Percentiles rank a stretch among this genome's conserved stretches.
These are phyloP conservation scores for Marisa cornuarietis DNA, from an alignment of 1,140 invertebrate species.

Conservation along the genomic window DNA sequence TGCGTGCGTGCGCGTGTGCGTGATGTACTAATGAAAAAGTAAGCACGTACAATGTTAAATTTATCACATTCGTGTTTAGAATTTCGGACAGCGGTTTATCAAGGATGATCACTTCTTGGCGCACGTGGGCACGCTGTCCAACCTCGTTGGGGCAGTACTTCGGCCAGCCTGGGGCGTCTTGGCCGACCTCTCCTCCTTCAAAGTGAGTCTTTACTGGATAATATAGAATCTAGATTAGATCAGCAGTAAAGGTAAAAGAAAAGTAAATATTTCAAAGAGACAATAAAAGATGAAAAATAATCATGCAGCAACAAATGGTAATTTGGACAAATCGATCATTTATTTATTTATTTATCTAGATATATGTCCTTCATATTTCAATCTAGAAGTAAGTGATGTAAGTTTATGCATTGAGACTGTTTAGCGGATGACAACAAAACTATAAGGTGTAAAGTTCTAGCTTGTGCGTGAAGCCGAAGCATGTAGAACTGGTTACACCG, in stretches of 20 bases:
- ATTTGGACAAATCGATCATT: neutral
- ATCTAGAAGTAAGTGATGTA: neutral
- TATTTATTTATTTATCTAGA: neutral
- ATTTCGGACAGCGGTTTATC: neutral
- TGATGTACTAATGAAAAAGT: too few species aligned
- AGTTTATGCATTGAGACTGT: neutral
- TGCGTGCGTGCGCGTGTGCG: too few species aligned
- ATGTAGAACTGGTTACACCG: too few species aligned
- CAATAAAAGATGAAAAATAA: neutral
- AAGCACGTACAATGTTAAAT: too few species aligned
- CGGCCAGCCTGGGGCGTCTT: neutral
- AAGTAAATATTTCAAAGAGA: neutral
- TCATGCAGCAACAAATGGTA: too few species aligned
- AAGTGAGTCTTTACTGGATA: neutral
- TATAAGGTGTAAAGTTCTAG: too few species aligned
- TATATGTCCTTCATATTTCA: neutral
- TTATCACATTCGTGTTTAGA: neutral
- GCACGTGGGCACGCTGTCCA: conserved; percentile 3
- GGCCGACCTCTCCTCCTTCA: conserved; percentile 2
- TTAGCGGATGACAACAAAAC: neutral
- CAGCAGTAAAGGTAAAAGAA: neutral
- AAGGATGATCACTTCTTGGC: neutral
- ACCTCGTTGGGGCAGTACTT: neutral
- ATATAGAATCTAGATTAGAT: too few species aligned
- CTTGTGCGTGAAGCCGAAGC: too few species aligned